Base-by-base conservation (phyloP, 2,888 invertebrate genomes). In the Drosophila peninsularis region DNA sequence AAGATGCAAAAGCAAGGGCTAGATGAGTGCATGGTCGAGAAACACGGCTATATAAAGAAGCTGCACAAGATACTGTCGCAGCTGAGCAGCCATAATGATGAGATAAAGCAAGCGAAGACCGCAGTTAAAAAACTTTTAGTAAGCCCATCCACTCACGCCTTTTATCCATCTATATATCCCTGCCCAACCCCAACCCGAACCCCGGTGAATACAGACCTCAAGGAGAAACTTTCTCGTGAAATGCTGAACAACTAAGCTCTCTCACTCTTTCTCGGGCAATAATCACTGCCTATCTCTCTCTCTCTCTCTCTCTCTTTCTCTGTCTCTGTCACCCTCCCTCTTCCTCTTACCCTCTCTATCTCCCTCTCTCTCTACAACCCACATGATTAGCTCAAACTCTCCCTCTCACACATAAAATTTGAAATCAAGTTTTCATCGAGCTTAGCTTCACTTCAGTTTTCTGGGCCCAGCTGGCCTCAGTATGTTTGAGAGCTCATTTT, bases 171-270 rank as follows among this genome's bases (percentile, higher is more conserved):
- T 5, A n/a, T n/a, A n/a, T 9, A 9, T 21, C 6, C 3, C 17
- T 30, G 11, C 5, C 10, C 30, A 9, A 10, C 10, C 14, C 34
- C 10, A 7, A 24, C 5, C 13, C 34, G 13, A 5, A 3, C 0
- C 3, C 11, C 42, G 54, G 13, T 44, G 0, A 17, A 1, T 0
- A 24, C 56, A 0, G 56, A 27, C n/a, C 11, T 27, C 3, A 56
- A 56, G 13, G 56, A 36, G 17, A 24, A 14, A 1, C 9, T 45
- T 2, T 36, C 56, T 0, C 45, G 36, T 0, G 7, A 45, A 14
- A 2, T 56, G 34, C 13, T 56, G 14, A 13, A 13, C 17, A 45
- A 45, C 5, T 56, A 56, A n/a, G n/a, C n/a, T n/a, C n/a, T n/a
- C n/a, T n/a, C n/a, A n/a, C n/a, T n/a, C n/a, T n/a, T n/a, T n/a